Conservation (phyloP, 2,888 invertebrate species). For the Vesta saturnalis region DNA sequence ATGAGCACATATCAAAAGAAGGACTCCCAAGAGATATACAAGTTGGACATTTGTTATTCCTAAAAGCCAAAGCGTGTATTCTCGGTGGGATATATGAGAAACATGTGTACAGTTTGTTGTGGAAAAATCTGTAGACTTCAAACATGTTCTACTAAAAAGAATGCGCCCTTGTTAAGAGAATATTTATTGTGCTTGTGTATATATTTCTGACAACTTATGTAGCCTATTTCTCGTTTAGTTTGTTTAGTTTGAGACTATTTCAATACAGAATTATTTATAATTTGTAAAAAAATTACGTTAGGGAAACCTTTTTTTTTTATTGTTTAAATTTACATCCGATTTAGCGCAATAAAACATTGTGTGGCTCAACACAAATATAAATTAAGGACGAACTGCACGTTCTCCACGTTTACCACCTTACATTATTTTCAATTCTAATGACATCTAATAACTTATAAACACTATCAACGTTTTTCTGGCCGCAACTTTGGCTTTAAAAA, state of each 20-base stretch:
- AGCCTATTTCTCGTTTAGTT: neutral
- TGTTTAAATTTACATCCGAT: too few relatives aligned
- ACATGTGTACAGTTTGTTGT: conserved; percentile 34
- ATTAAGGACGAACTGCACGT: too few relatives aligned
- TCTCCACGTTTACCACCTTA: too few relatives aligned
- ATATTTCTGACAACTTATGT: neutral
- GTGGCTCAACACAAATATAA: too few relatives aligned
- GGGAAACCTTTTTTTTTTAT: too few relatives aligned
- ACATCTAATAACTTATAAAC: too few relatives aligned
- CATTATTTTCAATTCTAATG: too few relatives aligned
- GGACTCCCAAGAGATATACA: conserved; percentile 31
- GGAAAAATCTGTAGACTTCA: conserved; percentile 22
- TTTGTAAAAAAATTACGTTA: neutral
- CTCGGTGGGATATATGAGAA: conserved; percentile 32
- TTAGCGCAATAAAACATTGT: too few relatives aligned
- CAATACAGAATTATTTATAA: neutral
- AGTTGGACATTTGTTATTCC: conserved; percentile 38
- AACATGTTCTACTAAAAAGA: conserved; percentile 13
- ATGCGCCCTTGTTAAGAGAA: neutral
- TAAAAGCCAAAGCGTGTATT: conserved; percentile 38
- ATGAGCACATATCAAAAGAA: conserved; percentile 32
- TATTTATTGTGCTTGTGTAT: conserved; percentile 12
- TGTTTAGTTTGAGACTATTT: neutral
- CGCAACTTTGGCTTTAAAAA: too few relatives aligned
- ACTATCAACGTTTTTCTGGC: too few relatives aligned